A percentile compares a stretch with the other conserved stretches of the same genome.
Conservation (phyloP, 2,797 vertebrate species). For the Pangasius krempfi region DNA sequence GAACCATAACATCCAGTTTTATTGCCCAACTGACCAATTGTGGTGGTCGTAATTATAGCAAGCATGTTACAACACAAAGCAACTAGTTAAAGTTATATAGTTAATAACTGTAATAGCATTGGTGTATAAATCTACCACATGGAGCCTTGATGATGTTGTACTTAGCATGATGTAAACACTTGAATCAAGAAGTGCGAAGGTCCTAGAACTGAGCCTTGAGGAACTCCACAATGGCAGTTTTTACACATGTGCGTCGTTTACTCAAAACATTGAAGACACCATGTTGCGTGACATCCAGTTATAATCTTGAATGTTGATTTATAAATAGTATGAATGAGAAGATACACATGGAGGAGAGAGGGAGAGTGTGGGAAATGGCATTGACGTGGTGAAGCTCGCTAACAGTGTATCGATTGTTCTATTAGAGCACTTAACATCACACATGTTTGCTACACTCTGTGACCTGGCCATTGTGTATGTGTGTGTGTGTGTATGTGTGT, state of each 20-base stretch:
- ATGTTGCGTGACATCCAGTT: slow-evolving; percentile 10
- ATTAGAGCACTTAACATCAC: slow-evolving; percentile 56
- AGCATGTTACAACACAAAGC: neutral
- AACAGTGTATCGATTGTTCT: slow-evolving; percentile 58
- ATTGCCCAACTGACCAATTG: neutral
- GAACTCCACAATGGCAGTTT: neutral
- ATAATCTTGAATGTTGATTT: neutral
- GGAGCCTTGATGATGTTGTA: neutral
- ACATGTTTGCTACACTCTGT: slow-evolving; percentile 31
- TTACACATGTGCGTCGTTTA: neutral
- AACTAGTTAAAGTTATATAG: neutral
- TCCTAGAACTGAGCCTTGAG: slow-evolving; percentile 11
- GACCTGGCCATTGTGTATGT: neutral
- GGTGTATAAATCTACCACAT: neutral
- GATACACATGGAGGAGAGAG: slow-evolving; percentile 3
- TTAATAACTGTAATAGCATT: neutral
- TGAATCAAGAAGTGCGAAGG: neutral
- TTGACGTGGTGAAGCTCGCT: slow-evolving; percentile 48
- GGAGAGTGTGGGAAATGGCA: slow-evolving; percentile 26
- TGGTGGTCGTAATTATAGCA: neutral
- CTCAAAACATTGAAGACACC: neutral
- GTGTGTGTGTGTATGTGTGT: neutral
- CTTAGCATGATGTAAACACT: neutral
- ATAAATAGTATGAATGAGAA: slow-evolving; percentile 21
- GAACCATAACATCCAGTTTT: neutral